Evolutionary conservation across 2,888 invertebrate genomes (phyloP).

Genomic region (Argynnis bischoffii): DNA sequence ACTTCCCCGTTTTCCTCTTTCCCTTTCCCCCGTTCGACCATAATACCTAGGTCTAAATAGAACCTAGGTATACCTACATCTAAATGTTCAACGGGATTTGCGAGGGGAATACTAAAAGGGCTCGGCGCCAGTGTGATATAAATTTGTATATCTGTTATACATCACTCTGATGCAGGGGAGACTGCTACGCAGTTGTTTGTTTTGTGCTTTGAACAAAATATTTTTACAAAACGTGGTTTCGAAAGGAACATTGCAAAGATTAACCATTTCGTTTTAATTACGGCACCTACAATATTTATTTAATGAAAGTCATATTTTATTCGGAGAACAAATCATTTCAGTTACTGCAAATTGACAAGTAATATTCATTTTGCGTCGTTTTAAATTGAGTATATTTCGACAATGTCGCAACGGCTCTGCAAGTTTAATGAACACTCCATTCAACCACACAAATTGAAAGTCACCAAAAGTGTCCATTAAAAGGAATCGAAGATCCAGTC

Average conservation of each 20-base stretch:
- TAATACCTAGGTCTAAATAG: slow-evolving; percentile 62
- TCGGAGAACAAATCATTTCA: slow-evolving; percentile 31
- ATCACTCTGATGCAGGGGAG: slow-evolving; percentile 47
- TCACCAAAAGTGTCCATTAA: slow-evolving; percentile 79
- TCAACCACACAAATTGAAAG: slow-evolving; percentile 77
- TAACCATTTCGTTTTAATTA: slow-evolving; percentile 33
- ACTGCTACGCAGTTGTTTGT: slow-evolving; percentile 52
- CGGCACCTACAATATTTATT: slow-evolving; percentile 24
- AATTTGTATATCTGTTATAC: slow-evolving; percentile 57
- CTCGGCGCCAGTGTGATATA: slow-evolving; percentile 65
- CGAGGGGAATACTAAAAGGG: slow-evolving; percentile 77
- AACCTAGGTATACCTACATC: slow-evolving; percentile 68
- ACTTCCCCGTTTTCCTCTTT: slow-evolving; percentile 59
- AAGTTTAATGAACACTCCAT: slow-evolving; percentile 75
- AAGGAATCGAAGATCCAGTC: slow-evolving; percentile 74
- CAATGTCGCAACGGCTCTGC: slow-evolving; percentile 52
- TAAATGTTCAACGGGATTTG: slow-evolving; percentile 68
- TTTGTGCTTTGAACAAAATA: slow-evolving; percentile 59
- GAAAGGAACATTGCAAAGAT: slow-evolving; percentile 29
- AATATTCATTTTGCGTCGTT: slow-evolving; percentile 52
- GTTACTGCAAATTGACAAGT: slow-evolving; percentile 52
- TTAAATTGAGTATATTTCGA: slow-evolving; percentile 55
- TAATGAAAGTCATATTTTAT: slow-evolving; percentile 36
- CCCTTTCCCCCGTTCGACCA: slow-evolving; percentile 55
- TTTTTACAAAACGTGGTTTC: slow-evolving; percentile 40